phyloP scores from a whole-genome alignment of 2,113 vertebrate genomes.

The Elgaria multicarinata region DNA sequence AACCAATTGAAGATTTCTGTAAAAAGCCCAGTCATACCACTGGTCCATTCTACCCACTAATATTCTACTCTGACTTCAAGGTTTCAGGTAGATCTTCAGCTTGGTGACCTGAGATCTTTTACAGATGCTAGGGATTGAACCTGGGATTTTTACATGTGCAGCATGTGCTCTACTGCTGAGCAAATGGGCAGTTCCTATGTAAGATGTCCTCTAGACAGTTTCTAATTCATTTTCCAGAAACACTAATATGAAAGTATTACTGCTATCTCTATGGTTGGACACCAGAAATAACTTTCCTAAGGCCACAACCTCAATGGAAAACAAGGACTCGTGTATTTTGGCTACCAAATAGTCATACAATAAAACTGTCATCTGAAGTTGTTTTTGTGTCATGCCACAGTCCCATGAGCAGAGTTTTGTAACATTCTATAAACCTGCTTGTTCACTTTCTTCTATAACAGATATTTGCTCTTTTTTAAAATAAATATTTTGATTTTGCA shows the following conservation, averaged over 20 bases:
- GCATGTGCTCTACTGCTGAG: not conserved
- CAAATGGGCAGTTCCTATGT: not conserved
- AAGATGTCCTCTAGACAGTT: too few relatives aligned
- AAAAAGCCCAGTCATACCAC: too few relatives aligned
- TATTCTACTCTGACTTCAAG: not conserved
- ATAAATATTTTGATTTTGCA: too few relatives aligned
- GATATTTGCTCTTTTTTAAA: too few relatives aligned
- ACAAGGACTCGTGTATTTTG: not conserved
- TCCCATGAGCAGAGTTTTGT: not conserved
- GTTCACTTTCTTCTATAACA: not conserved
- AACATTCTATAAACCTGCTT: conserved; percentile 5
- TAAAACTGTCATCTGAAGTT: not conserved
- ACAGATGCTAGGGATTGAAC: not conserved
- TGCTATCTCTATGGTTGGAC: not conserved
- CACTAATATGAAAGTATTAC: not conserved
- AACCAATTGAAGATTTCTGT: not conserved
- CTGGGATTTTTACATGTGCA: not conserved
- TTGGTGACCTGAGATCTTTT: not conserved
- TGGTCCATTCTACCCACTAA: not conserved
- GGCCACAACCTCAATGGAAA: not conserved
- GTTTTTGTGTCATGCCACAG: not conserved
- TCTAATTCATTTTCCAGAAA: not conserved
- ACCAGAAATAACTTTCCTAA: not conserved
- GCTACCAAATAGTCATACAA: not conserved
- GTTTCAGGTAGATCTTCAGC: too few relatives aligned